These are phyloP conservation scores for Parnassius apollo DNA, from an alignment of 2,888 invertebrate species.

Conservation along the genomic window DNA sequence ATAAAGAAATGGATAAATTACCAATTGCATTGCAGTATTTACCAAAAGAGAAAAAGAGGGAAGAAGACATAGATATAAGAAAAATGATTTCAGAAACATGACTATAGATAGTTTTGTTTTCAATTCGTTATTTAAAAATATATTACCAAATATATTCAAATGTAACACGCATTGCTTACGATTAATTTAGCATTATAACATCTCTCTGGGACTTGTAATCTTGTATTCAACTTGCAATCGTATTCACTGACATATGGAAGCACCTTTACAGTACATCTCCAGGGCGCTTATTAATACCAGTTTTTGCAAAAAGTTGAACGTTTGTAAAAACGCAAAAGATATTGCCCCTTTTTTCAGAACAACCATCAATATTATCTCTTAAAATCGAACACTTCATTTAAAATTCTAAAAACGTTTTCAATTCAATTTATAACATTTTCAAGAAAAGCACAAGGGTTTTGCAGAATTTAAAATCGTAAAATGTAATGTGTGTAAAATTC, in stretches of 20 bases:
- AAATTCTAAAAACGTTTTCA: slow-evolving; percentile 7
- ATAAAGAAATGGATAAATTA: slow-evolving; percentile 93
- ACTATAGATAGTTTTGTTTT: no score
- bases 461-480: not conserved
- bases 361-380: slow-evolving; percentile 11
- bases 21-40: slow-evolving; percentile 89
- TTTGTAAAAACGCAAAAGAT: slow-evolving; percentile 5
- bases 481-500: no score
- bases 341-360: slow-evolving; percentile 8
- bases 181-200: not conserved
- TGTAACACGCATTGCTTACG: no score
- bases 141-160: no score
- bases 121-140: no score
- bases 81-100: slow-evolving; percentile 89
- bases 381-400: slow-evolving; percentile 11
- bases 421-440: slow-evolving; percentile 13
- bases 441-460: no score
- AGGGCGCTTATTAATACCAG: slow-evolving; percentile 13
- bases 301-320: slow-evolving; percentile 10
- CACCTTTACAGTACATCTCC: slow-evolving; percentile 14
- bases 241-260: slow-evolving; percentile 4
- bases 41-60: slow-evolving; percentile 86
- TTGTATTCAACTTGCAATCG: not conserved
- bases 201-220: not conserved
- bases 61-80: slow-evolving; percentile 88